A percentile compares a stretch with the other conserved stretches of the same genome.
These are phyloP conservation scores for Anhinga rufa DNA, from an alignment of 2,113 vertebrate species.

Conservation along the genomic window DNA sequence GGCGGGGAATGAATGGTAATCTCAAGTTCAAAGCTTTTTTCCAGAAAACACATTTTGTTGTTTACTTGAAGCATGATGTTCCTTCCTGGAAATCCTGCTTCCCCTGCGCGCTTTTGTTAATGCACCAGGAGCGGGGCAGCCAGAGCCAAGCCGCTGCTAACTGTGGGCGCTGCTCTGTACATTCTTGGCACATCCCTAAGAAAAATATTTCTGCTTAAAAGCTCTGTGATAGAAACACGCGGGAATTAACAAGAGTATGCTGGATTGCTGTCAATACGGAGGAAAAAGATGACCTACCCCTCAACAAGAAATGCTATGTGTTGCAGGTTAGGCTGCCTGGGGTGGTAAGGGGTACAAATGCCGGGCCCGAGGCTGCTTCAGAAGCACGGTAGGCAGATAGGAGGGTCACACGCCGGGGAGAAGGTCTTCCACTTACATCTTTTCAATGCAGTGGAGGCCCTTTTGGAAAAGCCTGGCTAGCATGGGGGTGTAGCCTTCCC, in stretches of 20 bases:
- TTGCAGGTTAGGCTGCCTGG: rapidly evolving
- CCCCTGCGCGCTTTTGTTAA: rapidly evolving
- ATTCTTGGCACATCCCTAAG: background rate
- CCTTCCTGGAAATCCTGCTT: background rate
- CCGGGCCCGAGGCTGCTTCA: rapidly evolving
- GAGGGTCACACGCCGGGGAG: rapidly evolving
- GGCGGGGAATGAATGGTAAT: background rate
- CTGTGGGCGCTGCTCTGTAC: background rate
- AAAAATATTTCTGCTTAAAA: background rate
- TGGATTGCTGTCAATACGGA: too few relatives aligned
- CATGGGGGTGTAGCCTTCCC: background rate
- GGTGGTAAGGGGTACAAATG: background rate
- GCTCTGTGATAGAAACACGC: background rate
- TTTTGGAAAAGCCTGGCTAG: background rate
- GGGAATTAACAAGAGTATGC: too few relatives aligned
- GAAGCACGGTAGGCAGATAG: rapidly evolving
- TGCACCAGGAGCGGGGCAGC: background rate
- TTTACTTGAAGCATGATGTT: background rate
- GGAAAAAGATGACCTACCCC: background rate
- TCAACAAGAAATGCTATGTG: rapidly evolving
- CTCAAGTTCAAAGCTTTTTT: background rate
- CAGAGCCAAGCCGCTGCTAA: background rate
- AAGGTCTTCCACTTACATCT: background rate
- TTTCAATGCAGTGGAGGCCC: background rate
- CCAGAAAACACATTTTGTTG: background rate